Conservation (phyloP, 2,888 invertebrate genomes). For the Lasius platythorax region DNA sequence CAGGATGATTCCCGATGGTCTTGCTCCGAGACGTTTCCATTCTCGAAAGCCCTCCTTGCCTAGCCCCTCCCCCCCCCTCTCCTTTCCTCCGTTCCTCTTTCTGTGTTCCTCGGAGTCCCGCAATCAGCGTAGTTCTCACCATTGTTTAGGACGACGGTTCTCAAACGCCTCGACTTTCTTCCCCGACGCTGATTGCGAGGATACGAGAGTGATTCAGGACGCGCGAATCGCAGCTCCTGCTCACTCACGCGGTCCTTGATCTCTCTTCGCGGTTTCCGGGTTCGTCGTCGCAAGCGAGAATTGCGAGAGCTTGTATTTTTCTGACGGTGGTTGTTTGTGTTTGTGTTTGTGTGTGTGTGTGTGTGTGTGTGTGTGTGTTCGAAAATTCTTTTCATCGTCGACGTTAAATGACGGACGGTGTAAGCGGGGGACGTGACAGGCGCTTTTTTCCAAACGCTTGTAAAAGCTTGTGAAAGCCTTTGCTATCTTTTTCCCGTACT, state of each 20-base stretch:
- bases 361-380: not conserved
- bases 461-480: constrained; percentile 1
- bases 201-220: constrained; percentile 38
- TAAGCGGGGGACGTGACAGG: constrained; percentile 8
- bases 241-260: constrained; percentile 46
- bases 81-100: not conserved
- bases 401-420: constrained; percentile 15
- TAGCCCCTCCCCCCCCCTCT: not conserved
- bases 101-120: constrained; percentile 40
- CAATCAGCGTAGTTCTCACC: constrained; percentile 62
- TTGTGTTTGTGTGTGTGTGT: not conserved
- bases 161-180: constrained; percentile 51
- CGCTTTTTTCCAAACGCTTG: constrained; percentile 15
- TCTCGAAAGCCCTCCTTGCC: constrained; percentile 44
- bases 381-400: constrained; percentile 35
- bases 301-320: constrained; percentile 36
- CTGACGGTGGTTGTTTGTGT: not conserved
- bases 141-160: constrained; percentile 63
- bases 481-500: not conserved
- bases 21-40: constrained; percentile 65
- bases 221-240: constrained; percentile 27
- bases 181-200: constrained; percentile 40
- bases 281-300: constrained; percentile 1
- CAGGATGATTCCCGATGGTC: constrained; percentile 67
- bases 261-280: constrained; percentile 14